Conservation (phyloP, 2,797 vertebrate genomes). For the Lindbergichthys nudifrons region DNA sequence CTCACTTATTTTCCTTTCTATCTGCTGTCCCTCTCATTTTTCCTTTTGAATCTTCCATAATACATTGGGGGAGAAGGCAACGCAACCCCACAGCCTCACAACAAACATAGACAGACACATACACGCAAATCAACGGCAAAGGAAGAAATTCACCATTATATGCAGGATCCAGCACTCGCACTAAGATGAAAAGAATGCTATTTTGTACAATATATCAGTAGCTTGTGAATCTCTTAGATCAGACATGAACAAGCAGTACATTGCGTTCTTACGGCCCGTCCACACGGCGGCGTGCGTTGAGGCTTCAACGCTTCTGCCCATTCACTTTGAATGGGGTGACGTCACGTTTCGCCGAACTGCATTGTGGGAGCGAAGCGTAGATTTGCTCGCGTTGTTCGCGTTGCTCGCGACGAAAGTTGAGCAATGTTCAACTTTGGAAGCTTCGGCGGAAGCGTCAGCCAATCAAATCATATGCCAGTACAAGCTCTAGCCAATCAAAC, state of each 20-base stretch:
- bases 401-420: no score
- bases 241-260: background rate
- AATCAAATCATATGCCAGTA: no score
- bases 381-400: no score
- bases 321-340: no score
- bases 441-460: no score
- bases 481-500: no score
- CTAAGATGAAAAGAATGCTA: slow-evolving; percentile 4
- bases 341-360: no score
- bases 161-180: slow-evolving; percentile 28
- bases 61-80: slow-evolving; percentile 21
- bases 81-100: background rate
- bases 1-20: slow-evolving; percentile 34
- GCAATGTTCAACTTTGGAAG: no score
- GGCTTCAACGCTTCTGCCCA: no score
- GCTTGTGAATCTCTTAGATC: slow-evolving; percentile 9
- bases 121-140: background rate
- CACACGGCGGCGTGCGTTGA: no score
- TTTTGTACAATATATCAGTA: slow-evolving; percentile 4
- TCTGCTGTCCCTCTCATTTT: slow-evolving; percentile 51
- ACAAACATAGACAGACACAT: background rate
- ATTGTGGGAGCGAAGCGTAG: no score
- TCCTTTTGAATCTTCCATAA: slow-evolving; percentile 41
- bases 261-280: no score
- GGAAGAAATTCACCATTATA: slow-evolving; percentile 25